phyloP scores from a whole-genome alignment of 2,113 vertebrate species.

The Cyprinodon variegatus region DNA sequence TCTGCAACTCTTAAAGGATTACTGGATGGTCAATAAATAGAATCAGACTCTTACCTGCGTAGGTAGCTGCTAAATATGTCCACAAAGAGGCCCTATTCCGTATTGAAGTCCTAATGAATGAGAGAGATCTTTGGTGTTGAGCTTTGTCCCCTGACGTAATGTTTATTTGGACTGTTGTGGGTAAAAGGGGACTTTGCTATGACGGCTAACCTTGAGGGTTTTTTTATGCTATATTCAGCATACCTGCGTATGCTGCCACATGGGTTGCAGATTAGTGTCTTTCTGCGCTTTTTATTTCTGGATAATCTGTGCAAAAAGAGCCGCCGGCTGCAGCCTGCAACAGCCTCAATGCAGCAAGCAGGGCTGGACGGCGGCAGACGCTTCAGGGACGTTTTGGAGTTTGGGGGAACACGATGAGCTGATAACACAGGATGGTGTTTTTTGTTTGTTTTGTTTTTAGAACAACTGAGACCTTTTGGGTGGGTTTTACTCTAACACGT shows the following conservation, averaged over 20 bases:
- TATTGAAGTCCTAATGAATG: conserved; percentile 30
- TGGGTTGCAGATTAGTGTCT: conserved; percentile 37
- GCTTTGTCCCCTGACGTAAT: conserved; percentile 18
- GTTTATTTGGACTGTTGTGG: conserved; percentile 25
- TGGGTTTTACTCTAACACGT: not conserved
- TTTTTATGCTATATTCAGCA: conserved; percentile 41
- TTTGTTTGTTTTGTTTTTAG: conserved; percentile 13
- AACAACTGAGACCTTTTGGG: not conserved
- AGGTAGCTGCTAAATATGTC: conserved; percentile 53
- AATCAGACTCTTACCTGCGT: conserved; percentile 57
- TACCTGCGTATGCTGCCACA: conserved; percentile 36
- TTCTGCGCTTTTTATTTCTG: conserved; percentile 8
- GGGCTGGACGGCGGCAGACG: not conserved
- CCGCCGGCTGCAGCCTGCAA: conserved; percentile 6
- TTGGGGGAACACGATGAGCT: conserved; percentile 15
- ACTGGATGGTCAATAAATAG: conserved; percentile 55
- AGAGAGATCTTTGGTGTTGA: conserved; percentile 7
- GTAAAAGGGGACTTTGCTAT: conserved; percentile 49
- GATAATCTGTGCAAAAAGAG: conserved; percentile 18
- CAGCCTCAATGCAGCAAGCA: not conserved
- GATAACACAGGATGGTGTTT: conserved; percentile 4
- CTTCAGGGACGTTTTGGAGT: conserved; percentile 32
- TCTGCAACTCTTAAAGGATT: conserved; percentile 65
- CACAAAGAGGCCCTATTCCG: conserved; percentile 2
- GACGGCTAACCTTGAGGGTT: conserved; percentile 33